Evolutionary conservation across 2,797 vertebrate species (phyloP), one percentile per base, ranked within the genome.

Genomic region (Sphenodon punctatus): DNA sequence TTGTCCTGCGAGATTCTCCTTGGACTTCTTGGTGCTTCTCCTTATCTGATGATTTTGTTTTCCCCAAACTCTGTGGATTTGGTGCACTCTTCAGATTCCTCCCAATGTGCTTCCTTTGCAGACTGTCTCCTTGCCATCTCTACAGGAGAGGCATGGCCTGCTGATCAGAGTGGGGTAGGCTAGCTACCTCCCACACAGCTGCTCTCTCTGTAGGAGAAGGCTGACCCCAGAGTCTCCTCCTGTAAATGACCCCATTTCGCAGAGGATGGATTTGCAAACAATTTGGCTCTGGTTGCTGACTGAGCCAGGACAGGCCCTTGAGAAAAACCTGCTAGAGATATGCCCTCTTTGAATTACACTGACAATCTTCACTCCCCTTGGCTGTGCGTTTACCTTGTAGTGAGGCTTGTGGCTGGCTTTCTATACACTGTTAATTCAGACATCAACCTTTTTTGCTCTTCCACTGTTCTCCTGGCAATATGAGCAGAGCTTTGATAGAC

Each of bases 41-140:
- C 45, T 63, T 23, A 60, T 61, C 85, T 75, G 58, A 67, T 61
- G 65, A 55, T 71, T 79, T 71, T 59, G 65, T 61, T 82, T 65
- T 42, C 43, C 41, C 51, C 36, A 49, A 71, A 48, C 39, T 61
- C 67, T 41, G 53, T 56, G 46, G 56, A 69, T 39, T 55, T 59
- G 68, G 56, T 43, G 19, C 23, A 43, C 14, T 34, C 22, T 45
- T n/a, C 27, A 56, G 42, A 19, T 69, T 53, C 72, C 30, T 61
- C 49, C 27, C 30, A 30, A 46, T 55, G 41, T 51, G n/a, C n/a
- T n/a, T n/a, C n/a, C n/a, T n/a, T n/a, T n/a, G 67, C 69, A 56
- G 48, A 42, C 56, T 61, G n/a, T 59, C 36, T 48, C 10, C 51
- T 42, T 58, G 36, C 27, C 23, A 46, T 55, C 42, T 71, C 46